These are phyloP conservation scores for Tenthredo distinguenda DNA, from an alignment of 2,888 invertebrate genomes.

Conservation along the genomic window DNA sequence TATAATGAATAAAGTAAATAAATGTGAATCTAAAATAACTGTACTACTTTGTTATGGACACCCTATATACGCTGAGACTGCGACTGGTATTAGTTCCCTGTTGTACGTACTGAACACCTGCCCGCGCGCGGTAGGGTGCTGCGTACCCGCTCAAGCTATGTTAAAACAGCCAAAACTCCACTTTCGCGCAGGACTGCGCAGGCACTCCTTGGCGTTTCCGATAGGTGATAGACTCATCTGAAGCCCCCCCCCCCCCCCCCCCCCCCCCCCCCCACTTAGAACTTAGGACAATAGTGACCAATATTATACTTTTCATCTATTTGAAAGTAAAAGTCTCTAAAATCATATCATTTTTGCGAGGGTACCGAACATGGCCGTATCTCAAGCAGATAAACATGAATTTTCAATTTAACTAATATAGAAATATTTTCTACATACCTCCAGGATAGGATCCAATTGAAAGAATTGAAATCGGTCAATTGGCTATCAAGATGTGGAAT, in stretches of 20 bases:
- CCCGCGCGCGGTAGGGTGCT: neutral
- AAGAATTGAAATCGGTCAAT: constrained; percentile 17
- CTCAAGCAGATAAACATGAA: constrained; percentile 30
- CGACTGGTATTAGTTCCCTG: neutral
- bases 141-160: neutral
- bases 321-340: neutral
- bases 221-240: neutral
- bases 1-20: constrained; percentile 34
- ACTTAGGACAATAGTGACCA: neutral
- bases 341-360: constrained; percentile 2
- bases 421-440: constrained; percentile 37
- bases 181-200: neutral
- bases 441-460: constrained; percentile 20
- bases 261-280: neutral
- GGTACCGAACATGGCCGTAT: constrained; percentile 24
- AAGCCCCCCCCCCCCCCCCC: neutral
- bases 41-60: neutral
- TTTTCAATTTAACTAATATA: constrained; percentile 25
- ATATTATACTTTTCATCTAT: neutral
- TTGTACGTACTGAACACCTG: neutral
- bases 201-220: neutral
- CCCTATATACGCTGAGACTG: neutral
- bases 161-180: neutral
- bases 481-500: constrained; percentile 51
- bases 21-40: constrained; percentile 15